phyloP scores from a whole-genome alignment of 2,888 invertebrate species.

The Tenthredo distinguenda region DNA sequence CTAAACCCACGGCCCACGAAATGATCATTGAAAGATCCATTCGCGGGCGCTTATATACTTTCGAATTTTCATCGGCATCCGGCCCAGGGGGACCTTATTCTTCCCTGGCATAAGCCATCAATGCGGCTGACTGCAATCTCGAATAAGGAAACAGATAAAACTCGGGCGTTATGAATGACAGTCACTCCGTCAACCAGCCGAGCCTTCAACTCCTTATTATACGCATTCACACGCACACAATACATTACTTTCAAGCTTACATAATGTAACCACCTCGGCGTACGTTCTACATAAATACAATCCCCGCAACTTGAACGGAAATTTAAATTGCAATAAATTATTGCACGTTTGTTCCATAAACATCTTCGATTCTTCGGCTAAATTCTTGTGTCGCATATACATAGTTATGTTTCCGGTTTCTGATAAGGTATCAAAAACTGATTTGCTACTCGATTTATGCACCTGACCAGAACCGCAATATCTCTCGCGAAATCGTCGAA shows the following conservation, averaged over 20 bases:
- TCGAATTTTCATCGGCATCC: conserved; percentile 63
- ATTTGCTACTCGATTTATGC: neutral
- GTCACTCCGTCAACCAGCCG: conserved; percentile 60
- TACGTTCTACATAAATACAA: neutral
- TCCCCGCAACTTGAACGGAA: conserved; percentile 6
- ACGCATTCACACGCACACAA: conserved; percentile 30
- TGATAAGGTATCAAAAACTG: neutral
- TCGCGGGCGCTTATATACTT: neutral
- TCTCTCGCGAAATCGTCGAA: neutral
- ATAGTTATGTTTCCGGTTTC: neutral
- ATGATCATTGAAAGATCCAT: conserved; percentile 25
- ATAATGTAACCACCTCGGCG: conserved; percentile 6
- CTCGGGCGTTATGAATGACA: conserved; percentile 63
- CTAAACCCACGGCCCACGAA: neutral
- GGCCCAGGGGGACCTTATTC: conserved; percentile 19
- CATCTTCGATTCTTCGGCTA: neutral
- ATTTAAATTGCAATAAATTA: neutral
- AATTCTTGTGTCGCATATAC: neutral
- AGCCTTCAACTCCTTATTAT: conserved; percentile 28
- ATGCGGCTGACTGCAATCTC: conserved; percentile 63
- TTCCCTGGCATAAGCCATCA: conserved; percentile 53
- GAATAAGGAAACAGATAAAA: conserved; percentile 57
- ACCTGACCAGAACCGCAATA: neutral
- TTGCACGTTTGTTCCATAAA: neutral
- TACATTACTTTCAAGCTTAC: conserved; percentile 38